Conservation (phyloP, 2,113 vertebrate genomes). For the Hoplias malabaricus region DNA sequence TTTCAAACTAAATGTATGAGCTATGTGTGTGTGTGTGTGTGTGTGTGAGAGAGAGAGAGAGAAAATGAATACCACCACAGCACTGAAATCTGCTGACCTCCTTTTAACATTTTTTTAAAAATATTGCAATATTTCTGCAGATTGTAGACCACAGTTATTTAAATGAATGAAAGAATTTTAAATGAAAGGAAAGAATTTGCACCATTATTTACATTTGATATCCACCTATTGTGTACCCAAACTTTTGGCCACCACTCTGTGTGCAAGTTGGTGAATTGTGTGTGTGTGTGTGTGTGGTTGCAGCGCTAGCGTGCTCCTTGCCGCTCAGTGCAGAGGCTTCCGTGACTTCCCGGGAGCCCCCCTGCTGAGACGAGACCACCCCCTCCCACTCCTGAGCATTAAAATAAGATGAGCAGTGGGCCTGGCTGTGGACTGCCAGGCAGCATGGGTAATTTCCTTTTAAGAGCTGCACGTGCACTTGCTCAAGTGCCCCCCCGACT, state of each 20-base stretch:
- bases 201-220: too few species aligned
- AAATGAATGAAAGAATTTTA: too few species aligned
- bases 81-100: too few species aligned
- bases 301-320: slow-evolving; percentile 59
- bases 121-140: too few species aligned
- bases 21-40: slow-evolving; percentile 26
- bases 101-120: too few species aligned
- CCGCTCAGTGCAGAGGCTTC: slow-evolving; percentile 58
- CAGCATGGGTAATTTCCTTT: slow-evolving; percentile 70
- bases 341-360: slow-evolving; percentile 74
- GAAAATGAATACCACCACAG: too few species aligned
- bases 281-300: slow-evolving; percentile 22
- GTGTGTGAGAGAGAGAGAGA: slow-evolving; percentile 19
- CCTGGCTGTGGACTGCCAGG: slow-evolving; percentile 35
- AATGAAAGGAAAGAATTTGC: too few species aligned
- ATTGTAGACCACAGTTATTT: too few species aligned
- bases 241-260: not conserved
- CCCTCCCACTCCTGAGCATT: slow-evolving; percentile 71
- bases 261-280: not conserved
- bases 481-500: slow-evolving; percentile 59
- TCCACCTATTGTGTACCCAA: too few species aligned
- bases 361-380: slow-evolving; percentile 72
- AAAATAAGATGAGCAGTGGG: slow-evolving; percentile 69
- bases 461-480: slow-evolving; percentile 71
- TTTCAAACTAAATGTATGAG: not conserved